Conservation (phyloP, 2,888 invertebrate species). For the Chaetogeoica ovagalla region DNA sequence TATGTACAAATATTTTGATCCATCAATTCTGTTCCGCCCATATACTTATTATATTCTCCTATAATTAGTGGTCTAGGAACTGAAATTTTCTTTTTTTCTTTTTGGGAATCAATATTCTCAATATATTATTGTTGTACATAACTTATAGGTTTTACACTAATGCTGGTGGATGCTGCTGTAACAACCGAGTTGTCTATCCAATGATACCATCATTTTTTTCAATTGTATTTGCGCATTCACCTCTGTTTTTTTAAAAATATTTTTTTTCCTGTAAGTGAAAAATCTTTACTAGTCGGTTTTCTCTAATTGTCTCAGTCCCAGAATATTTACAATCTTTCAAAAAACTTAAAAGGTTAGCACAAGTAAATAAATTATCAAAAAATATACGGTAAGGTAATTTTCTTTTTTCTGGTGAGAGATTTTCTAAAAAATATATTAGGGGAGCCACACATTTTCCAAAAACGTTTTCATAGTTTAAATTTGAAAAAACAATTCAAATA, state of each 20-base stretch:
- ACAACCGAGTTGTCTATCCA: conserved; percentile 57
- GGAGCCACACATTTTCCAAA: too few species aligned
- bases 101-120: too few species aligned
- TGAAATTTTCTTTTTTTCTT: conserved; percentile 54
- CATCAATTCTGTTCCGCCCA: conserved; percentile 56
- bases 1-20: conserved; percentile 56
- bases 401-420: too few species aligned
- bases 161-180: conserved; percentile 44
- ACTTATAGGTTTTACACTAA: conserved; percentile 53
- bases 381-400: too few species aligned
- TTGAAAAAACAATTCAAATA: conserved; percentile 28
- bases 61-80: conserved; percentile 55
- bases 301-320: conserved; percentile 57
- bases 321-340: conserved; percentile 55
- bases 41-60: conserved; percentile 56
- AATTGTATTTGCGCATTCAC: conserved; percentile 47
- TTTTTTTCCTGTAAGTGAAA: conserved; percentile 54
- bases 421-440: too few species aligned
- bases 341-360: conserved; percentile 55
- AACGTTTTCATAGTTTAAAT: conserved; percentile 21
- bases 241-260: conserved; percentile 49
- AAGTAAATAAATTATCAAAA: conserved; percentile 57
- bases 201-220: conserved; percentile 54
- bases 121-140: too few species aligned
- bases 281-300: conserved; percentile 55